Percentiles rank a stretch among this genome's conserved stretches.
phyloP scores from a whole-genome alignment of 2,888 invertebrate species.

The Steinernema scapterisci region DNA sequence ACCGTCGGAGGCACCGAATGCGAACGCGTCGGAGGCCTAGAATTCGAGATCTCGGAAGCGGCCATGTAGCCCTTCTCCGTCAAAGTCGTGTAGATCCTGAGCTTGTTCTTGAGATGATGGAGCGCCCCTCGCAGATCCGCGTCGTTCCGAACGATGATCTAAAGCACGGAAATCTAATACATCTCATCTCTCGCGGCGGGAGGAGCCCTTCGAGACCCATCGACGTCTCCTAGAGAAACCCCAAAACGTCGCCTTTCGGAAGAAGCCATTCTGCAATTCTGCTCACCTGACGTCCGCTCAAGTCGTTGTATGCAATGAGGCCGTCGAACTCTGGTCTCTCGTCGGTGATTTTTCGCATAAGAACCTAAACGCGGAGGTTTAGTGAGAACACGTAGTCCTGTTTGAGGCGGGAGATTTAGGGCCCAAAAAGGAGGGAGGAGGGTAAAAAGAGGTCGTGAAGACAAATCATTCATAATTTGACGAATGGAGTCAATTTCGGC shows the following conservation, averaged over 20 bases:
- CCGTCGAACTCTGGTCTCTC: conserved; percentile 62
- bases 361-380: conserved; percentile 47
- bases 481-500: neutral
- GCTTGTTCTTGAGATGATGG: conserved; percentile 52
- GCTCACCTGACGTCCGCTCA: conserved; percentile 58
- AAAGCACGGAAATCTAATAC: conserved; percentile 52
- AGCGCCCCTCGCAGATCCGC: conserved; percentile 58
- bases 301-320: conserved; percentile 62
- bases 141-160: conserved; percentile 56
- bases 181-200: neutral
- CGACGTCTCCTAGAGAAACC: neutral
- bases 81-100: conserved; percentile 52
- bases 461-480: neutral
- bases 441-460: neutral
- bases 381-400: neutral
- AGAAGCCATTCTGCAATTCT: neutral
- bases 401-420: neutral
- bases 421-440: neutral
- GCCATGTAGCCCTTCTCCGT: conserved; percentile 49
- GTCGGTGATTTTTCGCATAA: conserved; percentile 60
- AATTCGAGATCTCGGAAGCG: conserved; percentile 60
- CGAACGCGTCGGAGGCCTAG: conserved; percentile 48
- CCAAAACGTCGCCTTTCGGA: neutral
- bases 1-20: conserved; percentile 60
- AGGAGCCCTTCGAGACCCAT: neutral